Evolutionary conservation across 2,113 vertebrate species (phyloP).

Genomic region (Neodon shergylaensis): DNA sequence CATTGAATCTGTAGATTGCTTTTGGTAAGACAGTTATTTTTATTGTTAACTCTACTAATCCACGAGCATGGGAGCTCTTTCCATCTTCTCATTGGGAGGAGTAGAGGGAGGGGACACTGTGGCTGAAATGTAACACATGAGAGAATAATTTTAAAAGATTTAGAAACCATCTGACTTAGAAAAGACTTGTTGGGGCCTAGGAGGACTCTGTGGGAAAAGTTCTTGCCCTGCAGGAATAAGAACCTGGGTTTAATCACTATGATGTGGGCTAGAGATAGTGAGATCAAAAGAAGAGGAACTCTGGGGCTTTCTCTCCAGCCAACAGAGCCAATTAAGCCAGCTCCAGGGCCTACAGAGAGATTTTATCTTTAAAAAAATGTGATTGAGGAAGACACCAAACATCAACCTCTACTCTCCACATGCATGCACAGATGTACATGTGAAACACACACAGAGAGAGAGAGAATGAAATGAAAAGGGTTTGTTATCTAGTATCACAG

Average conservation of each 20-base stretch:
- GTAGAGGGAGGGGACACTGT: background rate
- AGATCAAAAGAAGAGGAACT: background rate
- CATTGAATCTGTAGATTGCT: background rate
- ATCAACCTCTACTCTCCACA: background rate
- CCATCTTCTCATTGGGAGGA: background rate
- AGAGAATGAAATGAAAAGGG: background rate
- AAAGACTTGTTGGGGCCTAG: background rate
- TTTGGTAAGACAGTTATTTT: background rate
- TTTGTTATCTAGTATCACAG: background rate
- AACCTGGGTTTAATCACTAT: background rate
- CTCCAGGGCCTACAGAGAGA: background rate
- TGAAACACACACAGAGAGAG: background rate
- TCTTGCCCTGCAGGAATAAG: background rate
- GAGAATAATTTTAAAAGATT: background rate
- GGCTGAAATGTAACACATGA: background rate
- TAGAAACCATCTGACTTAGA: constrained; percentile 12
- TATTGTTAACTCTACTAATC: background rate
- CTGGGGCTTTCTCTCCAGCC: background rate
- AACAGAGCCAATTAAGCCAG: background rate
- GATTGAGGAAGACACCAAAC: background rate
- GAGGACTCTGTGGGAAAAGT: background rate
- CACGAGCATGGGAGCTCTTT: background rate
- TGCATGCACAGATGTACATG: background rate
- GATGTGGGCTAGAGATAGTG: no score
- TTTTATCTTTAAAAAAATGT: background rate